Base-by-base conservation (phyloP, 1,140 invertebrate genomes). In the Achatina immaculata region DNA sequence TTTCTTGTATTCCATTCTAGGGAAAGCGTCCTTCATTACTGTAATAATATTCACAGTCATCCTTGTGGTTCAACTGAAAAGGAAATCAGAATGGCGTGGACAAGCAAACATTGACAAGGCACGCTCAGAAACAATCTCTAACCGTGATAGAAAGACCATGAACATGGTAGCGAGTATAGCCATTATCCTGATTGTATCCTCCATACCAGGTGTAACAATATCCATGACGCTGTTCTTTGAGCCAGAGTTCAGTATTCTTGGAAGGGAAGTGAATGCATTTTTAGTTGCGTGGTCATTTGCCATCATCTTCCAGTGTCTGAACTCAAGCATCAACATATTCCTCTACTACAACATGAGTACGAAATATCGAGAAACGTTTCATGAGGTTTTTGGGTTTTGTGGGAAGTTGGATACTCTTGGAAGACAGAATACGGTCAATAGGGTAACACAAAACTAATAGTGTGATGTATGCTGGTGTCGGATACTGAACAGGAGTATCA, bases 321-420 rank as follows among this genome's bases (percentile, higher is more conserved):
- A 45, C 69, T 40, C 69, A 7, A 72, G 2, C n/a, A 40, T 72
- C 28, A 72, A 42, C 38, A 72, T 72, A 42, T 72, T 72, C 24
- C 19, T 72, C 6, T 72, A 72, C 38, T 45, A 43, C 38, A 42
- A 43, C n/a, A 72, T 72, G 69, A 72, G 69, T 28, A 42, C 38
- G 7, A 72, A 43, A 72, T 72, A 72, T n/a, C 3, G 43, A 40
- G 36, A 19, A 2, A 43, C 42, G 11, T 72, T 42, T 43, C 9
- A 72, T n/a, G n/a, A n/a, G 11, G 28, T 3, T 55, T 9, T 55
- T n/a, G n/a, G n/a, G n/a, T n/a, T n/a, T n/a, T n/a, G n/a, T n/a
- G 14, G 14, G 14, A 16, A 16, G 14, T 55, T n/a, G 51, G 14
- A 55, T 16, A 55, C 14, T n/a, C n/a, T n/a, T n/a, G n/a, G n/a